A percentile compares a stretch with the other conserved stretches of the same genome.
These are phyloP conservation scores for Rambutsinella grinnellia DNA, from an alignment of 2,888 invertebrate species.

Conservation along the genomic window DNA sequence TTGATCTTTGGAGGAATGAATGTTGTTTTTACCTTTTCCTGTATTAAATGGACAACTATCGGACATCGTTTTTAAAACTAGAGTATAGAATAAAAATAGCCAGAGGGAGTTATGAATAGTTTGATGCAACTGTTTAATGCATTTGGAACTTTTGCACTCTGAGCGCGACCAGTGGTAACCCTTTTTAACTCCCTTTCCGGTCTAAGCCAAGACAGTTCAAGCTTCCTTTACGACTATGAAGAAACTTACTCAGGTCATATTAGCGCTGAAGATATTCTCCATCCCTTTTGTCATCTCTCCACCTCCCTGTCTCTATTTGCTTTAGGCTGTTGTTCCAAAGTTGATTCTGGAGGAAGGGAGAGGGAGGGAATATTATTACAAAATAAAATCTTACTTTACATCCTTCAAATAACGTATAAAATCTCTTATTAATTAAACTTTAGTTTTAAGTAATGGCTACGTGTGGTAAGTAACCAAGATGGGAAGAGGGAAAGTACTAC, in stretches of 20 bases:
- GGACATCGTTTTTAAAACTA: background rate
- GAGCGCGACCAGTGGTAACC: no score
- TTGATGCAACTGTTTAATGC: no score
- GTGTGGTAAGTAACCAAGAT: no score
- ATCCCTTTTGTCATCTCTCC: constrained; percentile 37
- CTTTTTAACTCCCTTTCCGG: no score
- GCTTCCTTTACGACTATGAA: no score
- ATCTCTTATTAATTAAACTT: constrained; percentile 34
- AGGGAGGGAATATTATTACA: constrained; percentile 20
- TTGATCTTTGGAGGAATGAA: background rate
- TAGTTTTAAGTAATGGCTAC: no score
- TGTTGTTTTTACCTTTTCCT: background rate
- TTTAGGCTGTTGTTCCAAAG: constrained; percentile 27
- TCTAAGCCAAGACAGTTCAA: no score
- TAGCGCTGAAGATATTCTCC: constrained; percentile 3
- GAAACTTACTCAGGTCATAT: no score
- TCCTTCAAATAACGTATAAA: constrained; percentile 37
- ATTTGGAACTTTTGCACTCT: no score
- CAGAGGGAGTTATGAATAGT: constrained; percentile 18
- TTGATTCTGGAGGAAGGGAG: constrained; percentile 7
- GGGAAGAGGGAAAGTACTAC: no score
- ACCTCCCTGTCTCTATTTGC: constrained; percentile 8
- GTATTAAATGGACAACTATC: constrained; percentile 37
- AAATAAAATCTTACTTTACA: constrained; percentile 52
- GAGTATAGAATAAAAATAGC: constrained; percentile 29